These are phyloP conservation scores for Empis livida DNA, from an alignment of 2,888 invertebrate genomes.

Conservation along the genomic window DNA sequence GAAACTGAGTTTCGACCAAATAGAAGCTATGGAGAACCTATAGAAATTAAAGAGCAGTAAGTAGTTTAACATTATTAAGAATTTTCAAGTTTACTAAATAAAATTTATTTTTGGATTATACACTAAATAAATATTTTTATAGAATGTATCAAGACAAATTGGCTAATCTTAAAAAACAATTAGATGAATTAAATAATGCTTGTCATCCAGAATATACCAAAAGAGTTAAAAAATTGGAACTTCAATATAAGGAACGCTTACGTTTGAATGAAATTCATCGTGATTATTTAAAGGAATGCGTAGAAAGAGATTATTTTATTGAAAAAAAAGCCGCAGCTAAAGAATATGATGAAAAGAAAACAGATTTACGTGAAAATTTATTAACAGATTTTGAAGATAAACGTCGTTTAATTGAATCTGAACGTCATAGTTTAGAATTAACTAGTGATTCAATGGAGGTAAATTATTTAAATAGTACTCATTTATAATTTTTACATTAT, in stretches of 20 bases:
- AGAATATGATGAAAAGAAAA: slow-evolving; percentile 89
- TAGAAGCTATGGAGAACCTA: slow-evolving; percentile 24
- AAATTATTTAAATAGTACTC: slow-evolving; percentile 5
- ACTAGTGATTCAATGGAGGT: slow-evolving; percentile 80
- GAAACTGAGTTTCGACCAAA: slow-evolving; percentile 71
- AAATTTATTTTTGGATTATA: not conserved
- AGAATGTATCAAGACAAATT: slow-evolving; percentile 88
- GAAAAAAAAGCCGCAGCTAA: slow-evolving; percentile 82
- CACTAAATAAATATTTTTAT: slow-evolving; percentile 12
- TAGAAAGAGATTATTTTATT: slow-evolving; percentile 73
- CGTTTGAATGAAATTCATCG: slow-evolving; percentile 62
- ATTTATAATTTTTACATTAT: slow-evolving; percentile 4
- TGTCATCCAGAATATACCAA: slow-evolving; percentile 76
- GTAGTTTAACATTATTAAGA: too few relatives aligned
- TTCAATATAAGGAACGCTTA: slow-evolving; percentile 66
- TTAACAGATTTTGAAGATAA: slow-evolving; percentile 89
- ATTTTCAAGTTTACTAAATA: not conserved
- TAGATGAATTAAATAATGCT: slow-evolving; percentile 77
- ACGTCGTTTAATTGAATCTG: slow-evolving; percentile 74
- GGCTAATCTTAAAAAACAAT: slow-evolving; percentile 72
- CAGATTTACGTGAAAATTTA: slow-evolving; percentile 74
- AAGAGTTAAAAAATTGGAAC: slow-evolving; percentile 68
- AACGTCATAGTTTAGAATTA: slow-evolving; percentile 76
- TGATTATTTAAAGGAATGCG: slow-evolving; percentile 72
- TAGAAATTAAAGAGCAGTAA: slow-evolving; percentile 35